Evolutionary conservation across 2,888 invertebrate genomes (phyloP).

Genomic region (Drosophila siamana): DNA sequence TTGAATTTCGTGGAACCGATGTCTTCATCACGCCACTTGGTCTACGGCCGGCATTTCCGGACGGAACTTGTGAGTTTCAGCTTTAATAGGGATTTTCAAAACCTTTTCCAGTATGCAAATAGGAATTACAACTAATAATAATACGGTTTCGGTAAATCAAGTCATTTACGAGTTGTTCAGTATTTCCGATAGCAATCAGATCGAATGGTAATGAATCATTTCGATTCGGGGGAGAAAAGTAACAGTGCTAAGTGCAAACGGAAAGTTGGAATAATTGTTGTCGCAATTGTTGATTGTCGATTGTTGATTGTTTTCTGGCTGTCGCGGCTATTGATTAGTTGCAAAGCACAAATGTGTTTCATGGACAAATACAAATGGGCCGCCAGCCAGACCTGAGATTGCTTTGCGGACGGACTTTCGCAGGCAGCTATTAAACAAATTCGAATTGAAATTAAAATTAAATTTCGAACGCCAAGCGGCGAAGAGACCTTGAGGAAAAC

Average conservation of each 20-base stretch:
- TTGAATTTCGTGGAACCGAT: conserved; percentile 51
- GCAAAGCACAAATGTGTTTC: conserved; percentile 52
- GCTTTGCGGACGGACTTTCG: conserved; percentile 47
- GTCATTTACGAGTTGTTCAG: conserved; percentile 24
- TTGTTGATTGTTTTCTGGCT: background rate
- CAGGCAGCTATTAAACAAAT: conserved; percentile 34
- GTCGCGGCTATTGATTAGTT: conserved; percentile 10
- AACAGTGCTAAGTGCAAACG: conserved; percentile 7
- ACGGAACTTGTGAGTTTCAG: background rate
- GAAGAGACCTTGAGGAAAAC: conserved; percentile 54
- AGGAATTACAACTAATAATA: background rate
- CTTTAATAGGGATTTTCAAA: background rate
- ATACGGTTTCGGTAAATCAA: background rate
- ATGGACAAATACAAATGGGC: conserved; percentile 54
- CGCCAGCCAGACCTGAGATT: conserved; percentile 16
- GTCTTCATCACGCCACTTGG: conserved; percentile 7
- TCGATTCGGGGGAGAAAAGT: conserved; percentile 3
- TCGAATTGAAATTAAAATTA: conserved; percentile 47
- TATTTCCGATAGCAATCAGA: conserved; percentile 54
- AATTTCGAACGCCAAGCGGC: conserved; percentile 22
- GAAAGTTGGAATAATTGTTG: conserved; percentile 21
- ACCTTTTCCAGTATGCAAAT: conserved; percentile 10
- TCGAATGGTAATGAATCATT: conserved; percentile 36
- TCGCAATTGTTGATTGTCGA: background rate
- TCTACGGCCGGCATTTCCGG: conserved; percentile 43